Evolutionary conservation across 2,888 invertebrate species (phyloP), one percentile per base, ranked within the genome.

Genomic region (Seira ritae): DNA sequence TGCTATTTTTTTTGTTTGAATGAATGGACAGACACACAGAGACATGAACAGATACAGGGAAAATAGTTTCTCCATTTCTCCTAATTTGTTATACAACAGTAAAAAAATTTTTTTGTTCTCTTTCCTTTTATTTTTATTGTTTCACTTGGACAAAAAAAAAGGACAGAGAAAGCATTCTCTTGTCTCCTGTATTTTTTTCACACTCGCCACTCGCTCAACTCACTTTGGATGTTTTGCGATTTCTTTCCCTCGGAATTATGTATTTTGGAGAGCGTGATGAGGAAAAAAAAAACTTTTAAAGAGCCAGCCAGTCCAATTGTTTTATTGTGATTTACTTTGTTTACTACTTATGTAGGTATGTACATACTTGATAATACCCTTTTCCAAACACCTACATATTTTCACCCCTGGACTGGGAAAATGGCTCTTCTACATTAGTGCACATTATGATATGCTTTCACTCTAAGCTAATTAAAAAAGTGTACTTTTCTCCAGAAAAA

Each of bases 311-410:
- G 85, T 84, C 84, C 82, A 24, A 22, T 81, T 86, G 77, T 81
- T 83, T 87, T 84, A 88, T 85, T 85, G 86, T 87, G 87, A 88
- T 88, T 88, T 88, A 88, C 87, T 86, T 84, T 88, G 88, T 88
- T 88, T 88, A 87, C 88, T 78, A 69, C 31, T 4, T 31, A 4
- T 31, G n/a, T n/a, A n/a, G n/a, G n/a, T n/a, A n/a, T n/a, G n/a
- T n/a, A n/a, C n/a, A n/a, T n/a, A n/a, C n/a, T n/a, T n/a, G n/a
- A n/a, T n/a, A n/a, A n/a, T n/a, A n/a, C n/a, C n/a, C n/a, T n/a
- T n/a, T n/a, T n/a, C n/a, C n/a, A n/a, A n/a, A 42, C 42, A 12
- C 4, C 42, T 8, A 42, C 42, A 42, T 42, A 8, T 8, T 42
- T 42, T 42, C 42, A 42, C 42, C 12, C 42, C 4, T 42, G 42